Conservation (phyloP, 1,140 invertebrate species). For the Panulirus ornatus region DNA sequence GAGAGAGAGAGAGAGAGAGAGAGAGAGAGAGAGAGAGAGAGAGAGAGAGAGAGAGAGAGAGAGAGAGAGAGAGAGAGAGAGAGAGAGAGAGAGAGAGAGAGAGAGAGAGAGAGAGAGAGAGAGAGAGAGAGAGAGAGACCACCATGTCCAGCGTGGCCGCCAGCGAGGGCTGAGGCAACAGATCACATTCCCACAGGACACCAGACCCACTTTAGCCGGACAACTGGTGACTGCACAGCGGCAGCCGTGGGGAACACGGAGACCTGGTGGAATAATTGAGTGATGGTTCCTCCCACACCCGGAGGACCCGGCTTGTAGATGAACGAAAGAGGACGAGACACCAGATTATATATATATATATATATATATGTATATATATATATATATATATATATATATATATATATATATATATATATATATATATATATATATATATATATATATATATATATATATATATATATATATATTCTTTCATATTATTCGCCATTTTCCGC, state of each 20-base stretch:
- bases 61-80: constrained; percentile 2
- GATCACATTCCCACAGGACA: background rate
- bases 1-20: background rate
- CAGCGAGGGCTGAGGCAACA: background rate
- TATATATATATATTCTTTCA: too few relatives aligned
- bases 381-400: too few relatives aligned
- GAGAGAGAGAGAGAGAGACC: background rate
- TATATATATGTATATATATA: too few relatives aligned
- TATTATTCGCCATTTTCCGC: too few relatives aligned
- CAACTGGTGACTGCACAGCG: too few relatives aligned
- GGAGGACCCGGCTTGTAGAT: background rate
- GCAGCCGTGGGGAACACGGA: too few relatives aligned
- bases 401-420: too few relatives aligned
- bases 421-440: too few relatives aligned
- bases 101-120: background rate
- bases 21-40: background rate
- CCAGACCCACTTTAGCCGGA: background rate
- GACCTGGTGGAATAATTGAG: background rate
- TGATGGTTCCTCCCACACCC: background rate
- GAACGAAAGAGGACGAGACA: too few relatives aligned
- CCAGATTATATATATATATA: too few relatives aligned
- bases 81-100: background rate
- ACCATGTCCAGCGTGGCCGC: background rate
- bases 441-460: too few relatives aligned
- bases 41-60: background rate